Percentiles rank a stretch among this genome's conserved stretches.
Evolutionary conservation across 2,797 vertebrate species (phyloP).

Genomic region (Propithecus deckenii): DNA sequence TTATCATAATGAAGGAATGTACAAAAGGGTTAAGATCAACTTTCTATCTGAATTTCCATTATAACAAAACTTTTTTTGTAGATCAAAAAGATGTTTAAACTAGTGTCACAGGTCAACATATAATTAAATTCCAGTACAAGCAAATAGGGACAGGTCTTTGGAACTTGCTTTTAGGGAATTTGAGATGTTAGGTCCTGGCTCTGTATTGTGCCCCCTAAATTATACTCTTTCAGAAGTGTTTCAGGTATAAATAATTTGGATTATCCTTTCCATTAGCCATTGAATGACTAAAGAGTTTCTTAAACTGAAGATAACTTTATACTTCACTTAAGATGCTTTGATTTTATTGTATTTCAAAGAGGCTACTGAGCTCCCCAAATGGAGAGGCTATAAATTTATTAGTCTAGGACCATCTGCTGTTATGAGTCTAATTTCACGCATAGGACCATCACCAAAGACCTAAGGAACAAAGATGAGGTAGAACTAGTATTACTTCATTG

Average conservation of each 20-base stretch:
- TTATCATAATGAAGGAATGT: not conserved
- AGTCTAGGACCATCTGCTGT: not conserved
- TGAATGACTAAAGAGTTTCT: not conserved
- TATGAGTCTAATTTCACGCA: not conserved
- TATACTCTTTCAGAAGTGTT: not conserved
- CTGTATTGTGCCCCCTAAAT: not conserved
- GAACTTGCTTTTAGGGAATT: not conserved
- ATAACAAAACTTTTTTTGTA: slow-evolving; percentile 34
- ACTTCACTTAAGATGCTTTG: slow-evolving; percentile 24
- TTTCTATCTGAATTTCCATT: slow-evolving; percentile 29
- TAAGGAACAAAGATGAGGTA: slow-evolving; percentile 28
- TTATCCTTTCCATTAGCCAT: slow-evolving; percentile 22
- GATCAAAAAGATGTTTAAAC: slow-evolving; percentile 35
- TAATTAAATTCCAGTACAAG: slow-evolving; percentile 5
- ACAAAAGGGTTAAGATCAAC: not conserved
- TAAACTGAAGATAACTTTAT: not conserved
- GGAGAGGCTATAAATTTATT: fast-evolving
- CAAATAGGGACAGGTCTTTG: not conserved
- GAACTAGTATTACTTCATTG: slow-evolving; percentile 45
- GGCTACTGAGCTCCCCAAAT: slow-evolving; percentile 13
- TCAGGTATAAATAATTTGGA: slow-evolving; percentile 4
- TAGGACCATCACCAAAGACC: not conserved
- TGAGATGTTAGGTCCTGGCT: not conserved
- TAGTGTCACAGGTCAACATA: not conserved
- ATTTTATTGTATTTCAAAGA: not conserved